Evolutionary conservation across 1,140 invertebrate species (phyloP), one percentile per base, ranked within the genome.

Genomic region (Augochlora pura): DNA sequence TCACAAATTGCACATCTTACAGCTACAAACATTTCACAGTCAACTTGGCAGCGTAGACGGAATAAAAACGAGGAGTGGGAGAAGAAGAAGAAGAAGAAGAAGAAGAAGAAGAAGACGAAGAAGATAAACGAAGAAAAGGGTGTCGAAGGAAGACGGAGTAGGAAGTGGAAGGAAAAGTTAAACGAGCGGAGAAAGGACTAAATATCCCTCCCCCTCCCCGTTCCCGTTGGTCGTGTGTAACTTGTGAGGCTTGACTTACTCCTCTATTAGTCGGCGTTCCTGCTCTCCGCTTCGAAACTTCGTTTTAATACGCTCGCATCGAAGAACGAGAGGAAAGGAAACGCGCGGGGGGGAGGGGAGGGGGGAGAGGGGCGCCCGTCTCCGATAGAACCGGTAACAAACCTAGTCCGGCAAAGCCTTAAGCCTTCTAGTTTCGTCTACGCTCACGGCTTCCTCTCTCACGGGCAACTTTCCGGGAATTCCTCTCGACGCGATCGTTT

Each of bases 241-340:
- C 80, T 88, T 84, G 72, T 76, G 52, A 83, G 77, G 80, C 78
- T 89, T 83, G 82, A 89, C 86, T 89, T 84, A 88, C 87, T 90
- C 83, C 81, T 85, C 86, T 87, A 87, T 88, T 89, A 90, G 73
- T 42, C 67, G 46, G 60, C 62, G 54, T 57, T 16, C 73, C 54
- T 67, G 63, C 59, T 76, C 80, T 73, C 84, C 67, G 73, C 68
- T 68, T 75, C 86, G 83, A 77, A 87, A 88, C 86, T 88, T 88
- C 76, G 77, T 88, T 88, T 88, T 87, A 87, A 88, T 88, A 83
- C 84, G 74, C 77, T 83, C 71, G 78, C 85, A 80, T 83, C 70
- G 76, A 85, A 78, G 70, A 78, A 81, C 65, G 70, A 59, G 71
- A 60, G 68, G 60, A 57, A 71, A 72, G 69, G 68, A 62, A 70